A percentile compares a stretch with the other conserved stretches of the same genome.
phyloP scores from a whole-genome alignment of 2,888 invertebrate species.

The Platycnemis pennipes region DNA sequence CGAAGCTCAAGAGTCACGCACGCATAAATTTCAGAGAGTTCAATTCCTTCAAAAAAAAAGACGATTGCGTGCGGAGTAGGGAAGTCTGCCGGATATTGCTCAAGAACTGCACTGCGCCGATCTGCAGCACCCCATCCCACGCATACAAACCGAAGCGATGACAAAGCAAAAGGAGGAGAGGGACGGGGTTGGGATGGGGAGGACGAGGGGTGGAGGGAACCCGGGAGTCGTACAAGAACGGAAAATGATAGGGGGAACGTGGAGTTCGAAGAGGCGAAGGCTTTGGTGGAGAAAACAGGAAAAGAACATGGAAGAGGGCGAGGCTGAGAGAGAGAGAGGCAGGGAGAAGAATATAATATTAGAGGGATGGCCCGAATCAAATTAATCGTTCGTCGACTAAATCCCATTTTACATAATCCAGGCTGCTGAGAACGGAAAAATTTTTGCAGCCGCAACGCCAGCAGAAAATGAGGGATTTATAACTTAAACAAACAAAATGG shows the following conservation, averaged over 20 bases:
- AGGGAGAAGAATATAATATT: background rate
- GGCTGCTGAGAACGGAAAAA: background rate
- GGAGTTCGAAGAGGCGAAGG: too few relatives aligned
- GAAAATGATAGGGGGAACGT: too few relatives aligned
- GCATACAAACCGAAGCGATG: background rate
- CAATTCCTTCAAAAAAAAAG: background rate
- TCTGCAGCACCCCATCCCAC: background rate
- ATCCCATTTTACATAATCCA: background rate
- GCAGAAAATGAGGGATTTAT: background rate
- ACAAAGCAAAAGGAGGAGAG: background rate
- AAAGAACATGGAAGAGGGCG: too few relatives aligned
- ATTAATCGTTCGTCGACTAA: background rate
- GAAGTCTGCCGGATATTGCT: background rate
- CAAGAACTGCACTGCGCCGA: background rate
- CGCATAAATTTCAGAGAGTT: background rate
- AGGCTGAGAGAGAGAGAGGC: too few relatives aligned
- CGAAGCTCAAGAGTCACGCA: background rate
- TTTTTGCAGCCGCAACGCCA: background rate
- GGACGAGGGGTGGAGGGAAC: background rate
- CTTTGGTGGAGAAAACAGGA: too few relatives aligned
- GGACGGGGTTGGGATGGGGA: background rate
- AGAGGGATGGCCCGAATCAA: background rate
- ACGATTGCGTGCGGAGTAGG: background rate
- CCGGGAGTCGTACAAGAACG: too few relatives aligned
- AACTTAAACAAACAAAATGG: background rate